Conservation (phyloP, 2,888 invertebrate genomes). For the Phoenoteleia sp. region DNA sequence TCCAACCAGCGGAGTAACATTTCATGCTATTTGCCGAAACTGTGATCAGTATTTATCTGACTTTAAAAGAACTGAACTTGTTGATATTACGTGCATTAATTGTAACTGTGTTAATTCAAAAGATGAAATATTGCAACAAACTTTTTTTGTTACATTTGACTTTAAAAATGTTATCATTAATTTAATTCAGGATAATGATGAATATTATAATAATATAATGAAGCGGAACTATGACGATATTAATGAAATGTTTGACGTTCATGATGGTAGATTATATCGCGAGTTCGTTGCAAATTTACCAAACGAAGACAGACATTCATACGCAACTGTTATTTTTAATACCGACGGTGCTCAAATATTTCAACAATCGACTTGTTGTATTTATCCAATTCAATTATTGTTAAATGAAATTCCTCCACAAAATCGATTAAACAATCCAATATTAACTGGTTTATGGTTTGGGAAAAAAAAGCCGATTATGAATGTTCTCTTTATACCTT, state of each 20-base stretch:
- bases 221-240: slow-evolving; percentile 2
- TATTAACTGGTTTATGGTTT: slow-evolving; percentile 57
- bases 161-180: slow-evolving; percentile 12
- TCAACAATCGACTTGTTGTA: slow-evolving; percentile 38
- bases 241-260: slow-evolving; percentile 48
- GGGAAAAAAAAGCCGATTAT: slow-evolving; percentile 60
- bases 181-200: slow-evolving; percentile 34
- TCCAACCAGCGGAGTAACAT: slow-evolving; percentile 1
- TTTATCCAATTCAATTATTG: slow-evolving; percentile 54
- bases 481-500: slow-evolving; percentile 52
- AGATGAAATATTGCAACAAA: not conserved
- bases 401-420: slow-evolving; percentile 55
- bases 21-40: slow-evolving; percentile 8
- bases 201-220: slow-evolving; percentile 47
- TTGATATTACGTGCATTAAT: not conserved
- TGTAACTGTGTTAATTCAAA: not conserved
- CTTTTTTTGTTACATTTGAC: slow-evolving; percentile 58
- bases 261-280: slow-evolving; percentile 54
- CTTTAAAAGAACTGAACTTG: slow-evolving; percentile 3
- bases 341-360: slow-evolving; percentile 55
- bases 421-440: slow-evolving; percentile 30
- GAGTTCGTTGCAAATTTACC: slow-evolving; percentile 54
- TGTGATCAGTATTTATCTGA: slow-evolving; percentile 13
- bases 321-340: slow-evolving; percentile 59
- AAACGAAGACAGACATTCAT: slow-evolving; percentile 29